These are phyloP conservation scores for Yponomeuta cagnagella DNA, from an alignment of 2,888 invertebrate genomes.

Conservation along the genomic window DNA sequence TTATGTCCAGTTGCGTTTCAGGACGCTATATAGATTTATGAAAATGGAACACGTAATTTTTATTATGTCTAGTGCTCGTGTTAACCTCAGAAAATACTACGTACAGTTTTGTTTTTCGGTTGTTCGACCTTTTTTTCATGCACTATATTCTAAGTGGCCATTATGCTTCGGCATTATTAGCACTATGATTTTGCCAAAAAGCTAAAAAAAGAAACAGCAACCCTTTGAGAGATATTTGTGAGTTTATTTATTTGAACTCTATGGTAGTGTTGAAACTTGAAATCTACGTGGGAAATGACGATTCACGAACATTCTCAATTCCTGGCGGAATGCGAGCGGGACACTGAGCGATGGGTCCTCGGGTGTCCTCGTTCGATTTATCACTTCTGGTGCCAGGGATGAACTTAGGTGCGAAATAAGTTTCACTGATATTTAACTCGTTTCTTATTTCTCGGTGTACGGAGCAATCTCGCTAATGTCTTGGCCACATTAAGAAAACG, in stretches of 20 bases:
- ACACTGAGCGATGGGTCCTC: slow-evolving; percentile 29
- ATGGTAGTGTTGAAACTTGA: not conserved
- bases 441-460: not conserved
- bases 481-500: too few species aligned
- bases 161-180: too few species aligned
- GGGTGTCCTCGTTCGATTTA: not conserved
- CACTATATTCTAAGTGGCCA: too few species aligned
- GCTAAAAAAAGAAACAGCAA: too few species aligned
- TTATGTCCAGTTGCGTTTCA: not conserved
- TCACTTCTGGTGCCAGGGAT: not conserved
- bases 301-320: slow-evolving; percentile 34
- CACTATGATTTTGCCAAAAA: too few species aligned
- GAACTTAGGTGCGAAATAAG: not conserved
- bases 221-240: too few species aligned
- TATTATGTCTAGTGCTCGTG: too few species aligned
- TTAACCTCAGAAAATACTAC: too few species aligned
- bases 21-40: not conserved
- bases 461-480: not conserved
- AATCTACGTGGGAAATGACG: slow-evolving; percentile 25
- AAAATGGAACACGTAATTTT: too few species aligned
- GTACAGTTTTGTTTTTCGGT: not conserved
- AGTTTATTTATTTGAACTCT: too few species aligned
- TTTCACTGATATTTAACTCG: not conserved
- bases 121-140: too few species aligned
- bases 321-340: slow-evolving; percentile 33